These are phyloP conservation scores for Argyrosomus japonicus DNA, from an alignment of 2,113 vertebrate genomes.

Conservation along the genomic window DNA sequence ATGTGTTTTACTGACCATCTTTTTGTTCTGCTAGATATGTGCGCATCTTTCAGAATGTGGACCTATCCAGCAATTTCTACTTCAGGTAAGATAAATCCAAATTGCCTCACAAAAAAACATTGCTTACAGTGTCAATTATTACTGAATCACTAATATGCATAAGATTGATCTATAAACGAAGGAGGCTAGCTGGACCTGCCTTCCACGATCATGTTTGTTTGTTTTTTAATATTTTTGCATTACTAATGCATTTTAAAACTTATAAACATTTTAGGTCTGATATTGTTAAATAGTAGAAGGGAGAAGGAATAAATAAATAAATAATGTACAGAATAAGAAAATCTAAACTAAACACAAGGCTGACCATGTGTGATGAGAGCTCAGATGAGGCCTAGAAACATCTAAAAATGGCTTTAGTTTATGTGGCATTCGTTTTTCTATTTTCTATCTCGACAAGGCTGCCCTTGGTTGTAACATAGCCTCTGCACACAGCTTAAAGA, in stretches of 20 bases:
- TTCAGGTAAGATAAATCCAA: slow-evolving; percentile 88
- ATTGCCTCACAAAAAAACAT: neutral
- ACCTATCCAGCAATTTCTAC: slow-evolving; percentile 99
- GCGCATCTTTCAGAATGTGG: slow-evolving; percentile 98
- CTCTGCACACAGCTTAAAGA: neutral
- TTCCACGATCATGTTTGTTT: neutral
- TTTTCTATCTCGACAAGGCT: neutral
- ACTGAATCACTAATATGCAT: neutral
- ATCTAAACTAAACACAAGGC: no score
- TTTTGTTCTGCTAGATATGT: slow-evolving; percentile 87
- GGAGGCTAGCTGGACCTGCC: neutral
- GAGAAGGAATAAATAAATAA: no score
- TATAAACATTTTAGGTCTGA: no score
- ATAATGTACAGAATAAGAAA: no score
- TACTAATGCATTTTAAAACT: no score
- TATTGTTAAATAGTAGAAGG: no score
- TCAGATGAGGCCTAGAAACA: neutral
- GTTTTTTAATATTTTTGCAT: no score
- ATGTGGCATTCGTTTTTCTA: neutral
- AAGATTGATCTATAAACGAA: neutral
- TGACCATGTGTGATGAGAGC: neutral
- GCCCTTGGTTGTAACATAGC: neutral
- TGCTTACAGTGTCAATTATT: neutral
- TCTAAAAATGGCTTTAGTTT: neutral
- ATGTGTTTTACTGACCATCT: neutral